phyloP scores from a whole-genome alignment of 2,888 invertebrate species.

The Cataglyphis livida region DNA sequence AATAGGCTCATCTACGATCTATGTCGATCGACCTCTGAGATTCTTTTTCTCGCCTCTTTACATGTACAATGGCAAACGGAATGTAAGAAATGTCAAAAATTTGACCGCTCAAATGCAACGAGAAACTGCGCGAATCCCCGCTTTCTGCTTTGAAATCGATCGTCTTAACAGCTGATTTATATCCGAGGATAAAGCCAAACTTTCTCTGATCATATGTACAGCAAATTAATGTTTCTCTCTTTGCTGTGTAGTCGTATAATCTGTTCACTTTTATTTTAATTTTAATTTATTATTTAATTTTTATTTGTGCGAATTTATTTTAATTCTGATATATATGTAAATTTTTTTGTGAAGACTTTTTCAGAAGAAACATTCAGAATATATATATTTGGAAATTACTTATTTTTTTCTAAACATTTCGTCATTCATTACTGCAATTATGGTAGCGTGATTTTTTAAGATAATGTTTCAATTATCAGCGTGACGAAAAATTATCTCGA shows the following conservation, averaged over 20 bases:
- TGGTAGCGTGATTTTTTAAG: background rate
- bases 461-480: background rate
- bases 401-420: background rate
- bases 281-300: constrained; percentile 18
- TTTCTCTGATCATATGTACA: constrained; percentile 32
- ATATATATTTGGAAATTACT: background rate
- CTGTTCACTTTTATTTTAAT: background rate
- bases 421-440: background rate
- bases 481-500: background rate
- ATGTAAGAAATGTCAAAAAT: background rate
- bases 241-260: background rate
- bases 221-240: background rate
- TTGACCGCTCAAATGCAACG: background rate
- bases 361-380: background rate
- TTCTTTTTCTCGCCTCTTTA: background rate
- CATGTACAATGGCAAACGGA: background rate
- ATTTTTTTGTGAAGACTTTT: background rate
- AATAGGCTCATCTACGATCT: background rate
- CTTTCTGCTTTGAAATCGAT: constrained; percentile 43
- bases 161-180: background rate
- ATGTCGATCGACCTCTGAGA: background rate
- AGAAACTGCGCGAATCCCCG: background rate
- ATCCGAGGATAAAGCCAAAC: constrained; percentile 23
- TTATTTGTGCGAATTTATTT: constrained; percentile 3
- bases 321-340: background rate